A percentile compares a stretch with the other conserved stretches of the same genome.
phyloP scores from a whole-genome alignment of 2,888 invertebrate genomes.

The Arctia plantaginis region DNA sequence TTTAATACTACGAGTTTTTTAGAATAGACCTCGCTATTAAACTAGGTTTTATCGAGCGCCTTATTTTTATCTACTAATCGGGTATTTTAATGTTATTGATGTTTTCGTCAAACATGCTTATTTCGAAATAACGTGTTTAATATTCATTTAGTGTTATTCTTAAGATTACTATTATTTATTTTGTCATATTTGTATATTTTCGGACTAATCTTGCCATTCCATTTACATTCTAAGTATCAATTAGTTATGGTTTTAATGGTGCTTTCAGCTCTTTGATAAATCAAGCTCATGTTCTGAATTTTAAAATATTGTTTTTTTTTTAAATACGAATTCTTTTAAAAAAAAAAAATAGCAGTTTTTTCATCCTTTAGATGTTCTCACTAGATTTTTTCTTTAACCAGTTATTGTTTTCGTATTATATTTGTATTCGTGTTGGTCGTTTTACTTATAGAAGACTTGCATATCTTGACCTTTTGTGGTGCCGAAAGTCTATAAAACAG shows the following conservation, averaged over 20 bases:
- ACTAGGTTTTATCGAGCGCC: background rate
- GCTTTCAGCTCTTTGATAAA: background rate
- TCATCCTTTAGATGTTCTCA: background rate
- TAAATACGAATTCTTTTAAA: background rate
- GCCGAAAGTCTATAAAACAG: too few species aligned
- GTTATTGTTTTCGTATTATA: too few species aligned
- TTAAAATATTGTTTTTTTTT: background rate
- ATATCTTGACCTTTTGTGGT: too few species aligned
- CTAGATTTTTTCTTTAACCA: too few species aligned
- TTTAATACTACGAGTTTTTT: background rate
- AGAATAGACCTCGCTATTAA: background rate
- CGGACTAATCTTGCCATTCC: background rate
- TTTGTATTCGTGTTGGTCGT: too few species aligned
- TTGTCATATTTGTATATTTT: background rate
- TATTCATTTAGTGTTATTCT: background rate
- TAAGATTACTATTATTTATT: background rate
- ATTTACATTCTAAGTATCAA: background rate
- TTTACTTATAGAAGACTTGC: too few species aligned
- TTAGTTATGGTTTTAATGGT: slow-evolving; percentile 2
- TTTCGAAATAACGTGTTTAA: background rate
- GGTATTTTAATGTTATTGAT: background rate
- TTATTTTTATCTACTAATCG: background rate
- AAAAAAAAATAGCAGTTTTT: background rate
- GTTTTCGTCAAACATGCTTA: background rate
- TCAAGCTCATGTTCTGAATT: background rate